Evolutionary conservation across 2,888 invertebrate genomes (phyloP).

Genomic region (Erebia palarica): DNA sequence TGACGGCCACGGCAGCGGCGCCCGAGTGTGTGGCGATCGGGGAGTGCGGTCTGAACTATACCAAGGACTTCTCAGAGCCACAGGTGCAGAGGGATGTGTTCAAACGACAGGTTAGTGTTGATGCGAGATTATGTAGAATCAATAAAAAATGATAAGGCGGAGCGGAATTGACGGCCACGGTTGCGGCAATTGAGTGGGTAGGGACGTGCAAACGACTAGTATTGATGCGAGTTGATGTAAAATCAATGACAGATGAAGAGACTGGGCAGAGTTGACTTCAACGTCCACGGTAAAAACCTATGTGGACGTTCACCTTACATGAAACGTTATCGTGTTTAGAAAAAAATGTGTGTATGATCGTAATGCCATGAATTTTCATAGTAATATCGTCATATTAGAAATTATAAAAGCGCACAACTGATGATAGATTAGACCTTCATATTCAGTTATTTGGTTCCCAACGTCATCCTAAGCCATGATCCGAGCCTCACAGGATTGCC

Average conservation of each 20-base stretch:
- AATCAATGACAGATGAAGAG: neutral
- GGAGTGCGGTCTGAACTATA: conserved; percentile 97
- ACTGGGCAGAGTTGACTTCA: conserved; percentile 53
- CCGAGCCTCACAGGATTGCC: no score
- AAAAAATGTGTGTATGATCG: no score
- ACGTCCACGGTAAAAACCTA: no score
- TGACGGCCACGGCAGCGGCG: conserved; percentile 88
- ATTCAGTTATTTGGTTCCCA: no score
- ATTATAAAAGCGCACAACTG: no score
- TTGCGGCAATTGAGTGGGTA: conserved; percentile 93
- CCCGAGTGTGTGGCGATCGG: conserved; percentile 96
- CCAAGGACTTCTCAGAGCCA: conserved; percentile 96
- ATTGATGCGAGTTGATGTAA: neutral
- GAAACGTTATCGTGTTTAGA: no score
- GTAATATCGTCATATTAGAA: no score
- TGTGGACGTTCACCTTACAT: no score
- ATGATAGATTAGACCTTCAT: no score
- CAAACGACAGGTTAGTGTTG: conserved; percentile 87
- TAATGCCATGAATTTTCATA: no score
- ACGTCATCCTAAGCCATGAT: no score
- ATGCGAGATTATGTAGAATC: conserved; percentile 61
- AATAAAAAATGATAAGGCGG: conserved; percentile 86
- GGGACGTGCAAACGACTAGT: conserved; percentile 90
- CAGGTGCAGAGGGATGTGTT: conserved; percentile 93
- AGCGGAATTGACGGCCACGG: conserved; percentile 89